phyloP scores from a whole-genome alignment of 2,888 invertebrate genomes.

The Trichopoda pennipes region DNA sequence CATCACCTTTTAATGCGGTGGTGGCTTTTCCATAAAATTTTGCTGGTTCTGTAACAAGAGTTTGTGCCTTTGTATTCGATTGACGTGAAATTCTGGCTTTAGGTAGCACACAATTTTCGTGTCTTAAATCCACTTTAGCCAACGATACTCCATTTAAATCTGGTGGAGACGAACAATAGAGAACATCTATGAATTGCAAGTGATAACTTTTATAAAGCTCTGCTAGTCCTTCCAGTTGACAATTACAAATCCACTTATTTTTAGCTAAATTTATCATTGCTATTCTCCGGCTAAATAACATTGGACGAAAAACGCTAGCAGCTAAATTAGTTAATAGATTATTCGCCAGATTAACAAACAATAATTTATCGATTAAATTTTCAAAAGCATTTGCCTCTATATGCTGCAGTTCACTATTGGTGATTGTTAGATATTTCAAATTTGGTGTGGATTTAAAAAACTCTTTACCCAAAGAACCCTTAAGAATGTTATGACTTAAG shows the following conservation, averaged over 20 bases:
- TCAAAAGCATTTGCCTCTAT: conserved; percentile 74
- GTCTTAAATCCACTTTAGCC: conserved; percentile 63
- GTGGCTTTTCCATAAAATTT: no score
- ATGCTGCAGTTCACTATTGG: conserved; percentile 70
- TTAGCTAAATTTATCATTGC: conserved; percentile 71
- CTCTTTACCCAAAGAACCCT: conserved; percentile 69
- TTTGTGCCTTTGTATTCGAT: no score
- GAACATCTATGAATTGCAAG: conserved; percentile 71
- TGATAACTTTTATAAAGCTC: conserved; percentile 69
- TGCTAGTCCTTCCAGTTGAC: conserved; percentile 70
- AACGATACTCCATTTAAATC: conserved; percentile 71
- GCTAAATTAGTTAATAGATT: conserved; percentile 73
- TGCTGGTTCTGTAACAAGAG: no score
- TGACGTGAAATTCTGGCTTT: no score
- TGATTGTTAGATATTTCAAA: conserved; percentile 72
- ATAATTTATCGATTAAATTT: conserved; percentile 69
- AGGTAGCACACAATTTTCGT: conserved; percentile 57
- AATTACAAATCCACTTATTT: conserved; percentile 76
- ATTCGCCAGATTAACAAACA: conserved; percentile 73
- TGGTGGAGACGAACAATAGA: conserved; percentile 74
- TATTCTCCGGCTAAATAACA: conserved; percentile 53
- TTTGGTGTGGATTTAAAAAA: conserved; percentile 73
- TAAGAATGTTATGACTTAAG: conserved; percentile 74
- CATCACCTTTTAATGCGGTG: no score
- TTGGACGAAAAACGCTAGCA: conserved; percentile 56